Evolutionary conservation across 2,113 vertebrate genomes (phyloP).

Genomic region (Cololabis saira): DNA sequence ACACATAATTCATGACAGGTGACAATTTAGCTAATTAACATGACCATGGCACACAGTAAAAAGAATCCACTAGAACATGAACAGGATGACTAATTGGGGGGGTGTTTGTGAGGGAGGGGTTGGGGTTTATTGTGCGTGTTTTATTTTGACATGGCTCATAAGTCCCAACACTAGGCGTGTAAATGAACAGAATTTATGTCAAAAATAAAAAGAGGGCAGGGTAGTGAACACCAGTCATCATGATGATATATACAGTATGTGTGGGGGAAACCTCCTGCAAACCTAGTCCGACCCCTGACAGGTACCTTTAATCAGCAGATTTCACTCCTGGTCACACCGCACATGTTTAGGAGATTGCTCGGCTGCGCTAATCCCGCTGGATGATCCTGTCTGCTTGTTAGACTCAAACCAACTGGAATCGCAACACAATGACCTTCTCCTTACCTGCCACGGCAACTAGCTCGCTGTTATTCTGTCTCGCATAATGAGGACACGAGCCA

Average conservation of each 20-base stretch:
- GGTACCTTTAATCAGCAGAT: constrained; percentile 50
- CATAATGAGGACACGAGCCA: constrained; percentile 37
- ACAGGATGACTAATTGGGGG: constrained; percentile 57
- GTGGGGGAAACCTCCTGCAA: not conserved
- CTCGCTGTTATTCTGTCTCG: constrained; percentile 1
- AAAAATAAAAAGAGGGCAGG: constrained; percentile 15
- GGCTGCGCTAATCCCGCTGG: constrained; percentile 55
- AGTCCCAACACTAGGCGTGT: constrained; percentile 42
- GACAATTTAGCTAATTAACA: constrained; percentile 72
- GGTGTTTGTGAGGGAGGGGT: constrained; percentile 33
- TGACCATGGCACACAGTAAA: constrained; percentile 49
- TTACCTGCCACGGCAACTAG: constrained; percentile 38
- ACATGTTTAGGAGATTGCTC: constrained; percentile 62
- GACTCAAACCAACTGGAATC: constrained; percentile 57
- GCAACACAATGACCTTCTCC: constrained; percentile 62
- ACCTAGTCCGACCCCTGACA: not conserved
- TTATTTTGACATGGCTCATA: constrained; percentile 48
- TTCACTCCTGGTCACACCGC: constrained; percentile 35
- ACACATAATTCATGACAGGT: constrained; percentile 74
- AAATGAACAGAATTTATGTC: constrained; percentile 20
- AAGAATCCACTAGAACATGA: constrained; percentile 50
- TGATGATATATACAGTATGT: not conserved
- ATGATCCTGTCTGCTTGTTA: constrained; percentile 63
- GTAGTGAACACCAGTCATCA: not conserved
- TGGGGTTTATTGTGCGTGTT: constrained; percentile 49